These are phyloP conservation scores for Halictus ligatus DNA, from an alignment of 2,888 invertebrate species.

Conservation along the genomic window DNA sequence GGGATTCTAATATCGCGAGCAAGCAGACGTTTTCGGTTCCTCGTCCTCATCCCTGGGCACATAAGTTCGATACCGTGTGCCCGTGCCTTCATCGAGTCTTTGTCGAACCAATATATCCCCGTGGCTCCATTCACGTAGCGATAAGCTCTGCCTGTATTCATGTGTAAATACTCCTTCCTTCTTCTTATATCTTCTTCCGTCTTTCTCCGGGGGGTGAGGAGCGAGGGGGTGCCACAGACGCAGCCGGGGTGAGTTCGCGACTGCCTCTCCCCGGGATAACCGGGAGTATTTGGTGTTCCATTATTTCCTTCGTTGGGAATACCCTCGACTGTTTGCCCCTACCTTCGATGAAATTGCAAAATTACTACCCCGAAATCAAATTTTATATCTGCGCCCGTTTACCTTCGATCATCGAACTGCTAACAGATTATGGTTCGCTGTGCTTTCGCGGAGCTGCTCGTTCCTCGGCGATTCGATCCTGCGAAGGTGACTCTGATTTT, in stretches of 20 bases:
- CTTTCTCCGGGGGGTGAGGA: not conserved
- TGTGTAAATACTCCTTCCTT: conserved; percentile 76
- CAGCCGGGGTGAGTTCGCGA: conserved; percentile 25
- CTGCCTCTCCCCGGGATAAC: conserved; percentile 22
- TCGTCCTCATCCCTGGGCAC: conserved; percentile 60
- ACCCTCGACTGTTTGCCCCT: conserved; percentile 40
- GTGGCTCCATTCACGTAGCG: conserved; percentile 72
- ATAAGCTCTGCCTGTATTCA: conserved; percentile 77
- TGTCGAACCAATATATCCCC: conserved; percentile 75
- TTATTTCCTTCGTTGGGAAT: conserved; percentile 48
- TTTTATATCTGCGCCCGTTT: not conserved
- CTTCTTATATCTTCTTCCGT: conserved; percentile 48
- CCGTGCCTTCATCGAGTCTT: conserved; percentile 66
- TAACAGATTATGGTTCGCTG: not conserved
- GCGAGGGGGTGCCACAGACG: conserved; percentile 3
- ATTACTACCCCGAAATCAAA: conserved; percentile 31
- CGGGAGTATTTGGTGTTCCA: conserved; percentile 45
- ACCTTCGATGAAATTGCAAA: conserved; percentile 11
- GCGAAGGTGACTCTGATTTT: too few species aligned
- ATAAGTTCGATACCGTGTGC: conserved; percentile 70
- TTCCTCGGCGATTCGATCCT: not conserved
- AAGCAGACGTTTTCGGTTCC: conserved; percentile 62
- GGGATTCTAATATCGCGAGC: conserved; percentile 71
- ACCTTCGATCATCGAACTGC: not conserved
- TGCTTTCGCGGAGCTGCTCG: not conserved